phyloP scores from a whole-genome alignment of 2,888 invertebrate genomes.

The Bimastos eiseni region DNA sequence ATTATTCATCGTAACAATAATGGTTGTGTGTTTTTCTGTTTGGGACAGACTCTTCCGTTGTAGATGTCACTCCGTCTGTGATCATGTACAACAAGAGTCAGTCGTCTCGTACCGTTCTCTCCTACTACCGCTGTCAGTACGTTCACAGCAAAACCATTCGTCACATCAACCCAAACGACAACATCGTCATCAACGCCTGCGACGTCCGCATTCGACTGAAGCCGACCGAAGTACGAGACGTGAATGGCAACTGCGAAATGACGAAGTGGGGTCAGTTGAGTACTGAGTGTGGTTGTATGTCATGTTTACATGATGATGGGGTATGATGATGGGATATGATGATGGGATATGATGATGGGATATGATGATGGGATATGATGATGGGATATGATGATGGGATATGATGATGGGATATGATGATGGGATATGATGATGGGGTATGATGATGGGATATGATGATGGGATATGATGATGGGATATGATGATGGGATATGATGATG shows the following conservation, averaged over 20 bases:
- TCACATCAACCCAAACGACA: slow-evolving; percentile 34
- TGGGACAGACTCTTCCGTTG: neutral
- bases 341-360: no score
- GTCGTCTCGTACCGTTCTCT: slow-evolving; percentile 36
- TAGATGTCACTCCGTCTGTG: neutral
- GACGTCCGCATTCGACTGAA: slow-evolving; percentile 32
- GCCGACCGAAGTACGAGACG: neutral
- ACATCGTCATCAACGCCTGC: slow-evolving; percentile 43
- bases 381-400: no score
- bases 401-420: no score
- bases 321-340: no score
- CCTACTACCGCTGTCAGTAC: slow-evolving; percentile 38
- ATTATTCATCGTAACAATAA: no score
- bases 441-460: no score
- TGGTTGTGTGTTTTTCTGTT: neutral
- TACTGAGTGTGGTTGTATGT: neutral
- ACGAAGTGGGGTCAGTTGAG: neutral
- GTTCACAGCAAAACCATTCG: slow-evolving; percentile 36
- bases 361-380: no score
- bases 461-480: no score
- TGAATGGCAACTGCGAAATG: neutral
- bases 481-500: no score
- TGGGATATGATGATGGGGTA: no score
- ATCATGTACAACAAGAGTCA: slow-evolving; percentile 6
- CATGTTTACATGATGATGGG: no score